These are phyloP conservation scores for Tetragonisca angustula DNA, from an alignment of 2,888 invertebrate genomes.

Conservation along the genomic window DNA sequence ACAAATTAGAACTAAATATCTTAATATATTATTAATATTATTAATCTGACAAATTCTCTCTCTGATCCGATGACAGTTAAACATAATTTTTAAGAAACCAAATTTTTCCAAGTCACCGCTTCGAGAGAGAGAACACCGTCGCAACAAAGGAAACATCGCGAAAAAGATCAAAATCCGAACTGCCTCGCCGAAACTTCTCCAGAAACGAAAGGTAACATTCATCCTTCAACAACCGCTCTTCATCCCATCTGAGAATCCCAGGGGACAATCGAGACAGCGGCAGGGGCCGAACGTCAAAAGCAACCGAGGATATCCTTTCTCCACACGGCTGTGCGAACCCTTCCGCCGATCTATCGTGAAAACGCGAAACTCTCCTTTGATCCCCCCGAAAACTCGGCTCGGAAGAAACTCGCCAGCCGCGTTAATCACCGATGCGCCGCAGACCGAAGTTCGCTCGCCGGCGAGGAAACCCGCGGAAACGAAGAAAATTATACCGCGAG, in stretches of 20 bases:
- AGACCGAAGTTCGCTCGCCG: slow-evolving; percentile 37
- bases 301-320: not conserved
- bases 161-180: not conserved
- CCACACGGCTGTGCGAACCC: not conserved
- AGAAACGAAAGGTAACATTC: not conserved
- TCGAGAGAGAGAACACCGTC: too few relatives aligned
- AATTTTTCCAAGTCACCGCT: too few relatives aligned
- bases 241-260: not conserved
- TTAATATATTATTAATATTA: too few relatives aligned
- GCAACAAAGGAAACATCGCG: too few relatives aligned
- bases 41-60: too few relatives aligned
- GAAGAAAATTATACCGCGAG: not conserved
- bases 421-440: slow-evolving; percentile 54
- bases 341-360: slow-evolving; percentile 3
- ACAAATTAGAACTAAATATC: too few relatives aligned
- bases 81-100: too few relatives aligned
- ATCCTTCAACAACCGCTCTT: not conserved
- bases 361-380: slow-evolving; percentile 56
- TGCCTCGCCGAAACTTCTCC: too few relatives aligned
- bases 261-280: slow-evolving; percentile 17
- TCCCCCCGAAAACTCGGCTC: slow-evolving; percentile 10
- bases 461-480: not conserved
- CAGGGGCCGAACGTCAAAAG: too few relatives aligned
- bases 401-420: slow-evolving; percentile 49
- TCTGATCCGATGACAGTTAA: too few relatives aligned